phyloP scores from a whole-genome alignment of 2,113 vertebrate species.

The Ailurus styani region DNA sequence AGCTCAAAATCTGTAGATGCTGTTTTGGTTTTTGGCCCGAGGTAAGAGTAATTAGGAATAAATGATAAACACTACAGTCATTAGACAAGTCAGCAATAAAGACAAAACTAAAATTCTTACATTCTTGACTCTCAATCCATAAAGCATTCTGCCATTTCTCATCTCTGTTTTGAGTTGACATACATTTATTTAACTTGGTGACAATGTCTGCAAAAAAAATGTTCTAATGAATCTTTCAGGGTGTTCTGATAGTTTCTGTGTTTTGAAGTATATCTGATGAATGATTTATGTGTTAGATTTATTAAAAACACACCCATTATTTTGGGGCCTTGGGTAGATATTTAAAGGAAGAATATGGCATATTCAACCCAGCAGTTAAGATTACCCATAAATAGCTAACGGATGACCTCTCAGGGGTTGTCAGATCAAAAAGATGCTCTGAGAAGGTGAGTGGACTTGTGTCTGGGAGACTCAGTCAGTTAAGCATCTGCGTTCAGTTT shows the following conservation, averaged over 20 bases:
- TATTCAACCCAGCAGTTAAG: neutral
- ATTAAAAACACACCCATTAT: slow-evolving; percentile 54
- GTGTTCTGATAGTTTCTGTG: slow-evolving; percentile 48
- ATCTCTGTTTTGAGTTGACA: slow-evolving; percentile 28
- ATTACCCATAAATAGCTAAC: neutral
- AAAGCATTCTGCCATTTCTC: slow-evolving; percentile 17
- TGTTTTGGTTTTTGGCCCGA: neutral
- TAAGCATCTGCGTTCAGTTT: neutral
- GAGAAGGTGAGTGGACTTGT: neutral
- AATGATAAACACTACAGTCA: neutral
- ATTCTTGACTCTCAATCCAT: neutral
- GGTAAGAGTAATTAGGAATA: slow-evolving; percentile 3
- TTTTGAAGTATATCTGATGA: slow-evolving; percentile 56
- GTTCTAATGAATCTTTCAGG: slow-evolving; percentile 59
- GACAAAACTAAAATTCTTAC: slow-evolving; percentile 15
- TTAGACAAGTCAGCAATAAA: slow-evolving; percentile 17
- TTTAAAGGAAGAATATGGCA: slow-evolving; percentile 29
- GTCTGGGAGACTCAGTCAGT: neutral
- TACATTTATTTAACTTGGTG: slow-evolving; percentile 48
- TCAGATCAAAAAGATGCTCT: neutral
- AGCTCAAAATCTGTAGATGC: neutral
- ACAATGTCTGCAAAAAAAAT: neutral
- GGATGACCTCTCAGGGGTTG: neutral
- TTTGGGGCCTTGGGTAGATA: neutral
- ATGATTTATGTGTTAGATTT: slow-evolving; percentile 59